Percentiles rank a stretch among this genome's conserved stretches.
These are phyloP conservation scores for Hemitrygon akajei DNA, from an alignment of 2,797 vertebrate species.

Conservation along the genomic window DNA sequence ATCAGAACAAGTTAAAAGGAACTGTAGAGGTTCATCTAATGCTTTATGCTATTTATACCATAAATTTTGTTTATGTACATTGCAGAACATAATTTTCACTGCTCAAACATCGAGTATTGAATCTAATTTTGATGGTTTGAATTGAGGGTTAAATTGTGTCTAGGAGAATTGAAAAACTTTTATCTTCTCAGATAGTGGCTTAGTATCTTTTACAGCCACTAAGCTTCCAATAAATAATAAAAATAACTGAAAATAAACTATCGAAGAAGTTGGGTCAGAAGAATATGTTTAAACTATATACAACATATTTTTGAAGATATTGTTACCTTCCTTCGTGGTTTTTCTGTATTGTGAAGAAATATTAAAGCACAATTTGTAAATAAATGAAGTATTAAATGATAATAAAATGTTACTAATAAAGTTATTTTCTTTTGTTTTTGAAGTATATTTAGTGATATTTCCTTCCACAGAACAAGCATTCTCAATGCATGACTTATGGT, in stretches of 20 bases:
- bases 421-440: neutral
- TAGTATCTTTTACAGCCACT: neutral
- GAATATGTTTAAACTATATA: neutral
- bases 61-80: no score
- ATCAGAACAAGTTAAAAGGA: neutral
- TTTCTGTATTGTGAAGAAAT: neutral
- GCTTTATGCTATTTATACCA: neutral
- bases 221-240: neutral
- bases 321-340: neutral
- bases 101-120: neutral
- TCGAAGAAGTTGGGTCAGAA: neutral
- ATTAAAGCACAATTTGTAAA: slow-evolving; percentile 2
- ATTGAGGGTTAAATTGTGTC: neutral
- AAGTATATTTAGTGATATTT: neutral
- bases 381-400: neutral
- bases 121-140: neutral
- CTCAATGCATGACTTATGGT: neutral
- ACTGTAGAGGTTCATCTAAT: neutral
- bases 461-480: neutral
- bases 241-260: neutral
- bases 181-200: neutral
- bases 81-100: neutral
- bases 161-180: neutral
- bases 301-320: neutral
- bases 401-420: neutral